A percentile compares a stretch with the other conserved stretches of the same genome.
These are phyloP conservation scores for Chaetogeoica ovagalla DNA, from an alignment of 2,888 invertebrate species.

Conservation along the genomic window DNA sequence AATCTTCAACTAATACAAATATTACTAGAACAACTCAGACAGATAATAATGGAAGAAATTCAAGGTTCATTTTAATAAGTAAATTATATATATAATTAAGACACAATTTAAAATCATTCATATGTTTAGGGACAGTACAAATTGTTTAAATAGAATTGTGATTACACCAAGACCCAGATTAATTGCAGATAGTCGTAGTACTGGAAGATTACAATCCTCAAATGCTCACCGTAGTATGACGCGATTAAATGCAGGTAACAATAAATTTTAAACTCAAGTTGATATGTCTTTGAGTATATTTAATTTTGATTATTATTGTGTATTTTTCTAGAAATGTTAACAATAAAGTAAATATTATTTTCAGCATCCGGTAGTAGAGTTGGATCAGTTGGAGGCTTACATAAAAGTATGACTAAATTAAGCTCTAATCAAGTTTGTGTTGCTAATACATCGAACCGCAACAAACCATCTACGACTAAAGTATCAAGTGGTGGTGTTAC, in stretches of 20 bases:
- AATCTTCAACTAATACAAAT: constrained; percentile 38
- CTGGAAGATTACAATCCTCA: constrained; percentile 72
- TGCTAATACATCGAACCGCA: constrained; percentile 54
- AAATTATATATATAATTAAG: constrained; percentile 11
- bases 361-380: constrained; percentile 57
- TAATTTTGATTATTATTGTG: not conserved
- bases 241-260: constrained; percentile 68
- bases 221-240: constrained; percentile 79
- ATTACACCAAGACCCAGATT: constrained; percentile 56
- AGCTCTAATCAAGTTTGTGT: constrained; percentile 79
- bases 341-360: not conserved
- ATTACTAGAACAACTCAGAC: constrained; percentile 43
- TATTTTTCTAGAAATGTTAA: too few relatives aligned
- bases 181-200: constrained; percentile 70
- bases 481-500: constrained; percentile 65
- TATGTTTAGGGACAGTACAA: constrained; percentile 7
- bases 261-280: not conserved
- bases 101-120: not conserved
- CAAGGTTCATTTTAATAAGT: constrained; percentile 19
- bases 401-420: constrained; percentile 80
- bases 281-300: not conserved
- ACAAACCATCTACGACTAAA: constrained; percentile 42
- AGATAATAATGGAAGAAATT: constrained; percentile 40
- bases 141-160: constrained; percentile 54
- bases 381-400: constrained; percentile 76